Percentiles rank a stretch among this genome's conserved stretches.
phyloP scores from a whole-genome alignment of 2,888 invertebrate species.

The Candidula unifasciata region DNA sequence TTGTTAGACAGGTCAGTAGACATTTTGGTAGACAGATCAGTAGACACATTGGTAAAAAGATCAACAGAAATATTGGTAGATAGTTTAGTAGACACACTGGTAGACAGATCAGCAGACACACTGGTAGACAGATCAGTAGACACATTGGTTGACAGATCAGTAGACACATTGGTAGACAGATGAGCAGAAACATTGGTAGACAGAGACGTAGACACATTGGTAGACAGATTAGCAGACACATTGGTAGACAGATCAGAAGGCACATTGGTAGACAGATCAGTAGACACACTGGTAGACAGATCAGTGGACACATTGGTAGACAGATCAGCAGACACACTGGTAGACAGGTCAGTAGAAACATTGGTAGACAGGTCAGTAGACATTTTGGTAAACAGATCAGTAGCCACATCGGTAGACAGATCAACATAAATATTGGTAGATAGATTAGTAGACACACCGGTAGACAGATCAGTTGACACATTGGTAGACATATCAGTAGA shows the following conservation, averaged over 20 bases:
- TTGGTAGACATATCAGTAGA: background rate
- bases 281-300: slow-evolving; percentile 2
- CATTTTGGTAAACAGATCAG: background rate
- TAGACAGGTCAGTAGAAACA: slow-evolving; percentile 1
- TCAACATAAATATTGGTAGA: background rate
- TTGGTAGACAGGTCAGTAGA: slow-evolving; percentile 1
- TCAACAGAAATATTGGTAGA: too few species aligned
- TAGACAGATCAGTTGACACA: too few species aligned
- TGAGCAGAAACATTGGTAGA: background rate
- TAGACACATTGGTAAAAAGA: too few species aligned
- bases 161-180: background rate
- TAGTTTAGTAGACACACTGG: background rate
- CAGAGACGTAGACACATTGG: background rate
- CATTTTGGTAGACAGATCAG: too few species aligned
- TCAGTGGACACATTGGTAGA: slow-evolving; percentile 1
- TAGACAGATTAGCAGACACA: background rate
- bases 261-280: background rate
- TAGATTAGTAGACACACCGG: too few species aligned
- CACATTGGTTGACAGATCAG: background rate
- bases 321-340: background rate
- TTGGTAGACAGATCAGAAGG: background rate
- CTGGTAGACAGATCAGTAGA: background rate
- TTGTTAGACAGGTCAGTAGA: too few species aligned
- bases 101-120: background rate
- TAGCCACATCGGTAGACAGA: background rate